A percentile compares a stretch with the other conserved stretches of the same genome.
Conservation (phyloP, 2,113 vertebrate genomes). For the Rostratula benghalensis region DNA sequence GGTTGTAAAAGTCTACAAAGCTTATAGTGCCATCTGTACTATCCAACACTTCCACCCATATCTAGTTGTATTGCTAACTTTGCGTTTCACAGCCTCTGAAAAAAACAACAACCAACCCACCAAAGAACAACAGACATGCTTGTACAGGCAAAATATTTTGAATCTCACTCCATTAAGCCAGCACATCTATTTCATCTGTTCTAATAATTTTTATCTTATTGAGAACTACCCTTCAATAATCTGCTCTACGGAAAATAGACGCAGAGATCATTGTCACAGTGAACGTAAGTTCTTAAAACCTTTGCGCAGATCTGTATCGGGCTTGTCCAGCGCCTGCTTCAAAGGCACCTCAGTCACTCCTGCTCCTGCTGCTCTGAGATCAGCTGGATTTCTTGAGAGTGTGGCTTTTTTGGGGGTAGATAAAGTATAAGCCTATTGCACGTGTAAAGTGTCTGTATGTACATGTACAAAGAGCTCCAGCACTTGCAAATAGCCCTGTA, state of each 20-base stretch:
- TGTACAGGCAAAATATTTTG: conserved; percentile 69
- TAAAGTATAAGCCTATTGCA: rapidly evolving
- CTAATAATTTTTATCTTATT: conserved; percentile 36
- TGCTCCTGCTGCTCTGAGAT: background rate
- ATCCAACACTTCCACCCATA: conserved; percentile 54
- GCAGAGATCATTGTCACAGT: background rate
- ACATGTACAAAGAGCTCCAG: rapidly evolving
- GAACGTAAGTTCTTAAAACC: background rate
- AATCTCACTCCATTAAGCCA: conserved; percentile 69
- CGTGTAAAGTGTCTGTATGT: rapidly evolving
- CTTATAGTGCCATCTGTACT: conserved; percentile 70
- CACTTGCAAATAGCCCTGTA: background rate
- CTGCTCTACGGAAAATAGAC: background rate
- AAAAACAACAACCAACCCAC: conserved; percentile 41
- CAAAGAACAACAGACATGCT: conserved; percentile 69
- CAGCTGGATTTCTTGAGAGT: background rate
- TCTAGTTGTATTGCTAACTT: conserved; percentile 71
- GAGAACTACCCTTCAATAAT: background rate
- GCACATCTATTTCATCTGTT: conserved; percentile 50
- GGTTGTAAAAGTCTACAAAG: conserved; percentile 65
- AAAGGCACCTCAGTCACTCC: background rate
- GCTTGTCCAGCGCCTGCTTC: background rate
- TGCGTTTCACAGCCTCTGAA: conserved; percentile 67
- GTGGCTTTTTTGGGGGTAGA: background rate
- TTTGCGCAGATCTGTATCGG: background rate